Conservation (phyloP, 1,140 invertebrate species). For the Euglossa dilemma region DNA sequence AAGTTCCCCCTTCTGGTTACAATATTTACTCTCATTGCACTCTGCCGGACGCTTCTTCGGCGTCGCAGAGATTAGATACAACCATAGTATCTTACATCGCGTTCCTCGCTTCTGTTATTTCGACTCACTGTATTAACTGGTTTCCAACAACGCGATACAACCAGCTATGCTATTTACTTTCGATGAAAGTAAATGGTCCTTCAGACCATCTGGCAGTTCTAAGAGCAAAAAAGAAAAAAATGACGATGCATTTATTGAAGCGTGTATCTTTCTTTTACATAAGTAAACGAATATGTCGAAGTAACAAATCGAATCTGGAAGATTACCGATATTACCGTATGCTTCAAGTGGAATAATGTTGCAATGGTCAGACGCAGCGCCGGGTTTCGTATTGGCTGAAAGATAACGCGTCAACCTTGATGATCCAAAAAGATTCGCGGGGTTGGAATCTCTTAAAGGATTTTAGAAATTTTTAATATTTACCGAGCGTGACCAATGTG, state of each 20-base stretch:
- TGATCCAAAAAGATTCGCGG: not conserved
- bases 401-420: not conserved
- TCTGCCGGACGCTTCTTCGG: slow-evolving; percentile 19
- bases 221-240: too few species aligned
- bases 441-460: not conserved
- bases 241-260: not conserved
- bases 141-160: not conserved
- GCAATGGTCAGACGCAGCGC: not conserved
- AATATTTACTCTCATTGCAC: slow-evolving; percentile 58
- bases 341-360: not conserved
- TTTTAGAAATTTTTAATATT: not conserved
- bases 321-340: not conserved
- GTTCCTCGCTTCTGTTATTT: slow-evolving; percentile 31
- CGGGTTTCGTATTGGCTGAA: not conserved
- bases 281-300: not conserved
- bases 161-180: not conserved
- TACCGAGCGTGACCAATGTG: too few species aligned
- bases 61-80: slow-evolving; percentile 61
- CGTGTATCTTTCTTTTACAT: too few species aligned
- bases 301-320: too few species aligned
- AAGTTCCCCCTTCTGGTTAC: slow-evolving; percentile 55
- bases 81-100: slow-evolving; percentile 49
- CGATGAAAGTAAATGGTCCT: not conserved
- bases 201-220: not conserved
- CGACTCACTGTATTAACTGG: not conserved